Conservation (phyloP, 2,888 invertebrate genomes). For the Sarcophaga subvicina region DNA sequence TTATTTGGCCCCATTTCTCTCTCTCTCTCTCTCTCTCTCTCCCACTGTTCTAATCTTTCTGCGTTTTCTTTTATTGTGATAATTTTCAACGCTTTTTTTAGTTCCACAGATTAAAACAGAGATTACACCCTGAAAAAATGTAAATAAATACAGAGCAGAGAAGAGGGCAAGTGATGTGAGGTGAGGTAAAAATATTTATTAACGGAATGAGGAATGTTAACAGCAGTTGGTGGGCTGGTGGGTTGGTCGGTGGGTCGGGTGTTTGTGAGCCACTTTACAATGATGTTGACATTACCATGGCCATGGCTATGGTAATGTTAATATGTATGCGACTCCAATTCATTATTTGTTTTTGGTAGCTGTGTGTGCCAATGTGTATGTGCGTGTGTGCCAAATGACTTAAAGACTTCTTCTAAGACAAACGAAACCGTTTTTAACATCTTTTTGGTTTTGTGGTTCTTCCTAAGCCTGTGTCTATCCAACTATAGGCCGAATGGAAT, state of each 20-base stretch:
- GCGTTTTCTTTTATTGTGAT: no score
- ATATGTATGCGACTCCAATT: slow-evolving; percentile 41
- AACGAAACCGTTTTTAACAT: slow-evolving; percentile 16
- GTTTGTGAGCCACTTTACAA: slow-evolving; percentile 56
- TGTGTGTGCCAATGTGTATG: neutral
- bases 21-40: no score
- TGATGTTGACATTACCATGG: slow-evolving; percentile 50
- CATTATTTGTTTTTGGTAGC: neutral
- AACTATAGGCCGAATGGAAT: neutral
- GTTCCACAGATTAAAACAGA: no score
- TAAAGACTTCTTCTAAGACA: slow-evolving; percentile 25
- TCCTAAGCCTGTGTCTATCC: no score
- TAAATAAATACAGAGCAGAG: no score
- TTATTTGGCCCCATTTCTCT: no score
- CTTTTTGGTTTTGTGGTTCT: neutral
- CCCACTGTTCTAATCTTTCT: no score
- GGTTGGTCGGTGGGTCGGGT: neutral
- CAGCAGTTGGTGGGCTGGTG: slow-evolving; percentile 10
- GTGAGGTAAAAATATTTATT: no score
- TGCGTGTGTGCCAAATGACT: slow-evolving; percentile 44
- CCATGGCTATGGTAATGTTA: slow-evolving; percentile 43
- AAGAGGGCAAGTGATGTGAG: no score
- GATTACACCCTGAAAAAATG: neutral
- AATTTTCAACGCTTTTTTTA: no score
- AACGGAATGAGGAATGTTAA: no score